Evolutionary conservation across 2,797 vertebrate species (phyloP), one percentile per base, ranked within the genome.

Genomic region (Arnoldichthys spilopterus): DNA sequence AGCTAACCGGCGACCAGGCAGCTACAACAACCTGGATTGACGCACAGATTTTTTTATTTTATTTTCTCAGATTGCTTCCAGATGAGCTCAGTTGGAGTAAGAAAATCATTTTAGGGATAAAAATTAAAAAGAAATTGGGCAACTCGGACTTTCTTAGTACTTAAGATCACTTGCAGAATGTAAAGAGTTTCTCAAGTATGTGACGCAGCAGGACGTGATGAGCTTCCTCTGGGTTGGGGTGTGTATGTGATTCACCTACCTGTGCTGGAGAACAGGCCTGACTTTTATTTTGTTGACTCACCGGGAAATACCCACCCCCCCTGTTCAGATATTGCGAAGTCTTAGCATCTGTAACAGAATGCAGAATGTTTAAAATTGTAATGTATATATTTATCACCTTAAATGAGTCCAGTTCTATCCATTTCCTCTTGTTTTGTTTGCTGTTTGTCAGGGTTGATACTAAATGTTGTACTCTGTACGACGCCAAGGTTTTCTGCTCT

Each of bases 121-220:
- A n/a, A n/a, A n/a, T n/a, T 43, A 30, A 59, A 32, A 72, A 6
- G 18, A 40, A 16, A 56, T 70, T 16, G 43, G 16, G 79, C 63
- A 53, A 78, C 20, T 4, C 43, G 24, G 43, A 16, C 24, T 26
- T 66, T 30, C 26, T 6, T 32, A 22, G 30, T 5, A 0, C 45
- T 28, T 16, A 22, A 26, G 3, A 6, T 8, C 1, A 37, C 1
- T 26, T 40, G 13, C 30, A 54, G 24, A 64, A 63, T 22, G 30
- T 43, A 49, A 74, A 63, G 12, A 54, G 56, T 76, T 62, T 28
- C 47, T 70, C 30, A 32, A 22, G 28, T 26, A 22, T 79, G 16
- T 89, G 88, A 91, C 83, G 81, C 63, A 77, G 77, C 56, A 49
- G 53, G 15, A 49, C 68, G 83, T 85, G 83, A 61, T 4, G 51